Conservation (phyloP, 2,113 vertebrate species). For the Noturus placidus region DNA sequence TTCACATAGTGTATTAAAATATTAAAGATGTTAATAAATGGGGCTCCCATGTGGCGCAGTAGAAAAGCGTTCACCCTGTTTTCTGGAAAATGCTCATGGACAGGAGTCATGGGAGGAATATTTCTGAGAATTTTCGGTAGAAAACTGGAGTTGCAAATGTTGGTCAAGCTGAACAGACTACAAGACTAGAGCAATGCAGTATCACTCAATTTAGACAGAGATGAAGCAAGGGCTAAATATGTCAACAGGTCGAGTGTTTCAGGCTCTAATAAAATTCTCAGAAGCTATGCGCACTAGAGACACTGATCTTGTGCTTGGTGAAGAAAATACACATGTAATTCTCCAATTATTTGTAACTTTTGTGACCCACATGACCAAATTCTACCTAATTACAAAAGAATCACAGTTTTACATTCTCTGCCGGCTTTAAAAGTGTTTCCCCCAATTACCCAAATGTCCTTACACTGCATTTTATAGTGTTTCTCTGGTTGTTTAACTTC, state of each 20-base stretch:
- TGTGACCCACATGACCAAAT: background rate
- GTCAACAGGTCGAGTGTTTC: background rate
- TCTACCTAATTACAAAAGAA: conserved; percentile 11
- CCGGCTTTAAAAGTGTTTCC: background rate
- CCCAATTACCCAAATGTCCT: background rate
- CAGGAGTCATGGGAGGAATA: background rate
- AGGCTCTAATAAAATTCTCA: background rate
- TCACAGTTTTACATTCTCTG: background rate
- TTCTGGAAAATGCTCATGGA: background rate
- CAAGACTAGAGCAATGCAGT: background rate
- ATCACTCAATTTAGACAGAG: background rate
- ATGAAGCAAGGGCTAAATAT: background rate
- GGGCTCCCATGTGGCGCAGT: background rate
- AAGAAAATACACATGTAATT: background rate
- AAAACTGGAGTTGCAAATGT: background rate
- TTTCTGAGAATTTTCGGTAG: no score
- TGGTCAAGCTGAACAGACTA: background rate
- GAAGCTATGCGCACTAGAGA: background rate
- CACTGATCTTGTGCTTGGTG: background rate
- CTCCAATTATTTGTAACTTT: background rate
- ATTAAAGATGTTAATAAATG: background rate
- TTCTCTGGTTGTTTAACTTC: background rate
- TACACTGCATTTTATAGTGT: background rate
- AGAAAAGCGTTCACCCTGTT: background rate
- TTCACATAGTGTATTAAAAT: background rate